These are phyloP conservation scores for Brachionus asplanchnoidis DNA, from an alignment of 1,140 invertebrate species.

Conservation along the genomic window DNA sequence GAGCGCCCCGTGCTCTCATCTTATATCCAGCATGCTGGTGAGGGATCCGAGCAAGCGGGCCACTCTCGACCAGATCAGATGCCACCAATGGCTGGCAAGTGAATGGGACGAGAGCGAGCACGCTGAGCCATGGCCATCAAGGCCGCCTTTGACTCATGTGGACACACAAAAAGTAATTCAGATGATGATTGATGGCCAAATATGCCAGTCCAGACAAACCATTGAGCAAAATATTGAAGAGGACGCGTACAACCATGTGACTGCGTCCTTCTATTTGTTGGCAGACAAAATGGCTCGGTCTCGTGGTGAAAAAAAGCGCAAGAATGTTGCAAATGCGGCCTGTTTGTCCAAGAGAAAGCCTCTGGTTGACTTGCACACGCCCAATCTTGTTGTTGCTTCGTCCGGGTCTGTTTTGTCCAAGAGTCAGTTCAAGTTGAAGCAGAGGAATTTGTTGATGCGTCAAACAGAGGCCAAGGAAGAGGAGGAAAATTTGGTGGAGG, in stretches of 20 bases:
- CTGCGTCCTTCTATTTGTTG: constrained; percentile 93
- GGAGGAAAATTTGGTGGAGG: background rate
- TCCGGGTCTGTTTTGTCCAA: constrained; percentile 15
- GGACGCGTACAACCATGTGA: constrained; percentile 89
- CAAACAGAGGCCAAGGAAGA: constrained; percentile 34
- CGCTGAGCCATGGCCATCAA: constrained; percentile 46
- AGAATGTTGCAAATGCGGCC: too few relatives aligned
- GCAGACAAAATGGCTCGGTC: constrained; percentile 64
- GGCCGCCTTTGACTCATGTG: background rate
- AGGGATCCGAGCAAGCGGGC: constrained; percentile 83
- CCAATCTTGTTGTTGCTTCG: background rate
- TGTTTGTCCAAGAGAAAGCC: background rate
- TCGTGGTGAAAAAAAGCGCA: background rate
- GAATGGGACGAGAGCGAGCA: constrained; percentile 61
- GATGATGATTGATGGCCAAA: constrained; percentile 88
- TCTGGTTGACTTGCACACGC: background rate
- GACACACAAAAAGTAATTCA: constrained; percentile 72
- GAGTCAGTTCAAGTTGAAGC: background rate
- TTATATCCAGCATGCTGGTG: constrained; percentile 86
- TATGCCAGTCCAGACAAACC: constrained; percentile 87
- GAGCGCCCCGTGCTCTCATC: constrained; percentile 73
- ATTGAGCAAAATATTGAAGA: constrained; percentile 65
- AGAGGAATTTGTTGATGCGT: background rate
- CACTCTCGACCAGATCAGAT: constrained; percentile 77
- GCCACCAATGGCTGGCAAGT: constrained; percentile 71